Base-by-base conservation (phyloP, 2,888 invertebrate species). In the Troides helena region DNA sequence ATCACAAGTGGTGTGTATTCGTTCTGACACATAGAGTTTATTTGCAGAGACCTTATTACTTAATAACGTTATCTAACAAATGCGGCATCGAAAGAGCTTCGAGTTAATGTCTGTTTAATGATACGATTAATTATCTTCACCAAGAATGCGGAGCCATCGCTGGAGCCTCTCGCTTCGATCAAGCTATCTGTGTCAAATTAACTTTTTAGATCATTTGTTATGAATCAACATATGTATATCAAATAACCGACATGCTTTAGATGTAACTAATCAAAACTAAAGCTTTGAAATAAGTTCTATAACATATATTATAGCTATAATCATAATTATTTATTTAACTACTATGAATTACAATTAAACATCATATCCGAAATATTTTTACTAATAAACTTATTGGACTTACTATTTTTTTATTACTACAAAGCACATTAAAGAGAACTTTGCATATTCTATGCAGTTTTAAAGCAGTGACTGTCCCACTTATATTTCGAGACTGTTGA, bases 81-180 rank as follows among this genome's bases (percentile, higher is more conserved):
- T 69, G 23, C n/a, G 25, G 46, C 43, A 46, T 46, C 60, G 23
- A 68, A 60, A 36, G 23, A 39, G 21, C 50, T 59, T 60, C 39
- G n/a, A 68, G 56, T 60, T 69, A 65, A 65, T 69, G 43, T 30
- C 43, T 61, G 56, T 69, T 65, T 69, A 69, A 69, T 69, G 65
- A 61, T 60, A 56, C 64, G 59, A 61, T 69, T 61, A 69, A 69
- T 69, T 65, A 65, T 67, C 30, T 60, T 61, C 36, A 36, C 60
- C 14, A n/a, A 53, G 53, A 67, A 30, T 60, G 36, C 66, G 36
- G 10, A 61, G 12, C 14, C 46, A 46, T 46, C 12, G 14, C 14
- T 14, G 46, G 3, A 46, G 53, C 66, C 66, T 30, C 67, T 67
- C 36, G 53, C 23, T 61, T 50, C 53, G 21, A 67, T 61, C 67